Evolutionary conservation across 30 jellyfish, hydroid and myxozoan species (phyloP), one percentile per base, ranked within the genome.

Genomic region (Rhopilema esculentum): DNA sequence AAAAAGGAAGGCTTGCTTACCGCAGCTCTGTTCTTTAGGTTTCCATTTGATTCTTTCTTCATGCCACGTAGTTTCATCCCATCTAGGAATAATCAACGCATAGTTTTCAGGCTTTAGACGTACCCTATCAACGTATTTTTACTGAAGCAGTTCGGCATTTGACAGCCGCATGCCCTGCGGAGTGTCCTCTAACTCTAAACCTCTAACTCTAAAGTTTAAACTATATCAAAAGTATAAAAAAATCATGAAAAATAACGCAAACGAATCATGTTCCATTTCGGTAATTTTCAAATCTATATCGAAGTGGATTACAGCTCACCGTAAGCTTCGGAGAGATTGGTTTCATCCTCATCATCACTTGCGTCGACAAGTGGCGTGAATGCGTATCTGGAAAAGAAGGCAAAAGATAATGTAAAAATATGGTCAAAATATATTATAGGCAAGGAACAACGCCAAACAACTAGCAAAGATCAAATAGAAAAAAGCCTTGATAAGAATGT

Each of bases 61-160:
- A 66, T 77, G 61, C 85, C 73, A 27, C 97, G 89, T 69, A 91
- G 48, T 85, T 91, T 91, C 97, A 91, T 91, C 19, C 97, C 97
- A 57, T 91, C 97, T 91, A 85, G 17, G 51, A 33, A 0, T 63
- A 88, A 61, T 0, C 7, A 19, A 81, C n/a, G n/a, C n/a, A n/a
- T n/a, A n/a, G n/a, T n/a, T n/a, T n/a, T n/a, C n/a, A n/a, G n/a
- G n/a, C n/a, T n/a, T n/a, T n/a, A n/a, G n/a, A n/a, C n/a, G n/a
- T n/a, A n/a, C n/a, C n/a, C n/a, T n/a, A n/a, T n/a, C n/a, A n/a
- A n/a, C n/a, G n/a, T n/a, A n/a, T n/a, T n/a, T n/a, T n/a, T n/a
- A n/a, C n/a, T n/a, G n/a, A n/a, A n/a, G n/a, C n/a, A n/a, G n/a
- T n/a, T n/a, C n/a, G n/a, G n/a, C n/a, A n/a, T n/a, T n/a, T n/a